Evolutionary conservation across 30 jellyfish, hydroid and myxozoan genomes (phyloP), one percentile per base, ranked within the genome.

Genomic region (Cassiopea xamachana): DNA sequence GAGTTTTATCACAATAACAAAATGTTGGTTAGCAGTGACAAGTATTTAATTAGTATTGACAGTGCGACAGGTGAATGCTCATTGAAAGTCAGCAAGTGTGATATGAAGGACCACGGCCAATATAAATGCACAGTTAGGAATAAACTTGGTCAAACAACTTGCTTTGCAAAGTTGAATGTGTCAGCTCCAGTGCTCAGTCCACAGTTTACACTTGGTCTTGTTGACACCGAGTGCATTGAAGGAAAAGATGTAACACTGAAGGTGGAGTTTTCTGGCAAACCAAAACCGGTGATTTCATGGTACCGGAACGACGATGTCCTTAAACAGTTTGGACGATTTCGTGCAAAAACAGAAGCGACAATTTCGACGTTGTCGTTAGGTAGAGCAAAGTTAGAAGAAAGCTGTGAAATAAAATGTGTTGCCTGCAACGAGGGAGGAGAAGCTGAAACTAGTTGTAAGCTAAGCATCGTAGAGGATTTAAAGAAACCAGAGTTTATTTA

Each of bases 221-320:
- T 71, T 59, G 98, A 92, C 76, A 45, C 90, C n/a, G 91, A 87
- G n/a, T 79, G 94, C 68, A 39, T 74, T 4, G 98, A 92, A 75
- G 96, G 97, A 19, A 80, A 82, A 49, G 99, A 96, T 47, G 79
- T 92, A 8, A 83, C 69, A 47, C 69, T 96, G 45, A 86, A 81
- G 69, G 99, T 90, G 18, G 98, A 90, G 48, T 74, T 93, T 17
- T 75, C 97, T 1, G 99, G 99, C 12, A 92, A 91, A 76, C 99
- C 99, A 46, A 89, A 89, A 60, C 99, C 99, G 58, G 84, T 84
- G 17, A 73, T 92, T 70, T 92, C 97, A 43, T 96, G 99, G 99
- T 96, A 68, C 71, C 73, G 89, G 19, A 87, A 92, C 60, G 98
- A 88, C 19, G 89, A 89, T 62, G 83, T 77, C 43, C 47, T 96